Evolutionary conservation across 2,888 invertebrate genomes (phyloP).

Genomic region (Drosophila longiperda): DNA sequence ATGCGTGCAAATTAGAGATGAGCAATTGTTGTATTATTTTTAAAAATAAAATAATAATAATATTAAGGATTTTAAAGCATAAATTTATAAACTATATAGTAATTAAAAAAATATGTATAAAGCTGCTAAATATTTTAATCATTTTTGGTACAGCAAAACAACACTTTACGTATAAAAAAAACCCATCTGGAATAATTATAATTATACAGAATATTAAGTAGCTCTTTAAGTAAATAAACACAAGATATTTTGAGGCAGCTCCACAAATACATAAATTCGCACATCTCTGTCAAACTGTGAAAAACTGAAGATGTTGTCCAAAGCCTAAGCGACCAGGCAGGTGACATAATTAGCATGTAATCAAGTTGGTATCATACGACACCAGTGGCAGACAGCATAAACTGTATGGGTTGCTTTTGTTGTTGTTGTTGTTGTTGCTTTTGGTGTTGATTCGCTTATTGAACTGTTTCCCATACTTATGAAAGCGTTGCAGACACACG

Average conservation of each 20-base stretch:
- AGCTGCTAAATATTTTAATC: neutral
- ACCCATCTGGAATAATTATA: neutral
- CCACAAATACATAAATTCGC: neutral
- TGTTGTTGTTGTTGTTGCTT: conserved; percentile 1
- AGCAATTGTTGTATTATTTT: neutral
- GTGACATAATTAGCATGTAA: conserved; percentile 73
- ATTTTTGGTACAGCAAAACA: neutral
- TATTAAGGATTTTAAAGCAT: neutral
- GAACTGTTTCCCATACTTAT: conserved; percentile 53
- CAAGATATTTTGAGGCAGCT: neutral
- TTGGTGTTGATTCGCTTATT: conserved; percentile 9
- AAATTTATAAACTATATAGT: neutral
- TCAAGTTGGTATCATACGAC: conserved; percentile 49
- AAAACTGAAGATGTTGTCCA: neutral
- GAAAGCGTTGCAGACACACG: conserved; percentile 34
- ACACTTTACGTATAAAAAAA: neutral
- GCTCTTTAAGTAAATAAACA: neutral
- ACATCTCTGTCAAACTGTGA: neutral
- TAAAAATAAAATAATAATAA: neutral
- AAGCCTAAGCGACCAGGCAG: conserved; percentile 21
- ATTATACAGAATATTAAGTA: neutral
- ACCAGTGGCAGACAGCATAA: conserved; percentile 31
- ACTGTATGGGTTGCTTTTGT: conserved; percentile 3
- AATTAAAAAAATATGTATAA: neutral
- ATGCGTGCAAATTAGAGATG: conserved; percentile 15